A percentile compares a stretch with the other conserved stretches of the same genome.
Evolutionary conservation across 2,113 vertebrate genomes (phyloP).

Genomic region (Rattus rattus): DNA sequence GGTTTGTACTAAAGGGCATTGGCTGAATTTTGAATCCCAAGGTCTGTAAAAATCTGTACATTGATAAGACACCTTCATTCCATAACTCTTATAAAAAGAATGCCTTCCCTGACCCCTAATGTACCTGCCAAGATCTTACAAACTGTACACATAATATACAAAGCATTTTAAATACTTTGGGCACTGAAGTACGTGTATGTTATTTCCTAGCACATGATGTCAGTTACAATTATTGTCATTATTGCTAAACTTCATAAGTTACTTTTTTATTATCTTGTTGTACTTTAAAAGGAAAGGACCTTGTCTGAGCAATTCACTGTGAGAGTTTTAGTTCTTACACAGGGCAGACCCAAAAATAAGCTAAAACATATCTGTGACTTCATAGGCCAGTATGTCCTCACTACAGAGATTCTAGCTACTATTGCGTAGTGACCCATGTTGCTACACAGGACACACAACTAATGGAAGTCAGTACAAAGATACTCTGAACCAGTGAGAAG

Average conservation of each 20-base stretch:
- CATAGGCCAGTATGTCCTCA: not conserved
- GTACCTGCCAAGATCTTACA: not conserved
- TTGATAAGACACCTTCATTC: not conserved
- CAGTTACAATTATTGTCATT: not conserved
- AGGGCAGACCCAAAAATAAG: conserved; percentile 7
- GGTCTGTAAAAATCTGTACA: not conserved
- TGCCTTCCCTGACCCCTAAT: not conserved
- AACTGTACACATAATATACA: not conserved
- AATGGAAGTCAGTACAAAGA: not conserved
- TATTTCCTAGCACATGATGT: not conserved
- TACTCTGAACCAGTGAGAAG: not conserved
- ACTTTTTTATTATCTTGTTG: not conserved
- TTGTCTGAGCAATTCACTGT: not conserved
- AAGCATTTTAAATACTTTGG: not conserved
- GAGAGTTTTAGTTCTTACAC: not conserved
- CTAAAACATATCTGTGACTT: not conserved
- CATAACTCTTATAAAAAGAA: not conserved
- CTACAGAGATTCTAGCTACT: not conserved
- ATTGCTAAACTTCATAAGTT: not conserved
- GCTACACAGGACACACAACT: not conserved
- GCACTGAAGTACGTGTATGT: not conserved
- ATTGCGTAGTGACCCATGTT: not conserved
- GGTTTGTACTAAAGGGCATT: not conserved
- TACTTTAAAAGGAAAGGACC: not conserved
- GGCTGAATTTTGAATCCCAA: not conserved